Conservation (phyloP, 2,797 vertebrate species). For the Acanthurus lineatus region DNA sequence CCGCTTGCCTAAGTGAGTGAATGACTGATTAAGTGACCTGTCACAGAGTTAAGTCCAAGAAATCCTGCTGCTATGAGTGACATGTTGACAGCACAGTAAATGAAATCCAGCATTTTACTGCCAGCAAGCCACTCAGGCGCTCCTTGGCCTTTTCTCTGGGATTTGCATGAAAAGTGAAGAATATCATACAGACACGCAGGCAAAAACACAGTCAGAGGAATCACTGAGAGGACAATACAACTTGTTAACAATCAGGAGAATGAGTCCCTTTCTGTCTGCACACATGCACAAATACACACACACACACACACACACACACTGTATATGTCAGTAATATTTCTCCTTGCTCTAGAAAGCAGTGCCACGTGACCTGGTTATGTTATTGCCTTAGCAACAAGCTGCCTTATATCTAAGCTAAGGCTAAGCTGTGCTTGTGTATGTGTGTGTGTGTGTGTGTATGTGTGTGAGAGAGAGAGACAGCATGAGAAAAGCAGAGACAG, state of each 20-base stretch:
- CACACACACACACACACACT: constrained; percentile 18
- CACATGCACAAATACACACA: constrained; percentile 21
- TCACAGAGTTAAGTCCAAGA: constrained; percentile 54
- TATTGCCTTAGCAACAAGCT: constrained; percentile 72
- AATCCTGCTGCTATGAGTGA: constrained; percentile 67
- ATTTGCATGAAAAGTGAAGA: constrained; percentile 52
- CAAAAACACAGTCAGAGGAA: constrained; percentile 20
- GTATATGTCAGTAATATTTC: constrained; percentile 42
- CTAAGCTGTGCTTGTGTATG: background rate
- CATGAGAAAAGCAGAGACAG: constrained; percentile 12
- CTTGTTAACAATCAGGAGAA: constrained; percentile 19
- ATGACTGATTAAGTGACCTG: constrained; percentile 70
- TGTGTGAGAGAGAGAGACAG: background rate
- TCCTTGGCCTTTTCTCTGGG: constrained; percentile 38
- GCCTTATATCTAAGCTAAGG: constrained; percentile 34
- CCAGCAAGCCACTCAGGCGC: constrained; percentile 45
- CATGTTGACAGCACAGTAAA: constrained; percentile 61
- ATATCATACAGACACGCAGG: constrained; percentile 28
- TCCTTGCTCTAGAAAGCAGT: constrained; percentile 58
- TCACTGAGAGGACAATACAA: constrained; percentile 4
- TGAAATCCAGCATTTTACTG: constrained; percentile 67
- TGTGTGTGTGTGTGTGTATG: constrained; percentile 1
- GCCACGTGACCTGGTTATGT: constrained; percentile 56
- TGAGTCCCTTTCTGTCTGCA: background rate
- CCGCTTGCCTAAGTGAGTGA: constrained; percentile 46